Evolutionary conservation across 2,113 vertebrate species (phyloP), one percentile per base, ranked within the genome.

Genomic region (Amphiprion ocellaris): DNA sequence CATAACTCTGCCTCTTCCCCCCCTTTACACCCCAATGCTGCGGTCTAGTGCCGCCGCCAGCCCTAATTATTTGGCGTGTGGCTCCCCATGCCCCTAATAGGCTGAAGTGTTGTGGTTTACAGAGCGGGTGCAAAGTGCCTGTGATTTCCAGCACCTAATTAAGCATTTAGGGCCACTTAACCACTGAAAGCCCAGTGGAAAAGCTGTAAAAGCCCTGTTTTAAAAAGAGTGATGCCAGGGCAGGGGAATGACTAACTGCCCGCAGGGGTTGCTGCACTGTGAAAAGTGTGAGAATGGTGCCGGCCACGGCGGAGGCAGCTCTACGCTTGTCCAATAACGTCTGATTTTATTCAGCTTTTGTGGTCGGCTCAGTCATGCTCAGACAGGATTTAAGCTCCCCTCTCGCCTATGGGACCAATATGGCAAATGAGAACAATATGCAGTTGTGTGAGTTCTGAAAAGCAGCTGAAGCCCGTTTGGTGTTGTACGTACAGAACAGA

Each of bases 81-180:
- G 88, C 92, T 82, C 77, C 70, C 41, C 30, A 67, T 84, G 79
- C 86, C 84, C 84, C 89, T 94, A 94, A 94, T 93, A 89, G 87
- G 82, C 76, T 83, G 62, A 90, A 91, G 86, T 91, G 90, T 90
- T 88, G 90, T 74, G 88, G 89, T 93, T 95, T 93, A 94, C 86
- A 89, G 81, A 89, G 82, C 69, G 79, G 81, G 89, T 93, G 92
- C 86, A 91, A 94, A 94, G 86, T 90, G 90, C 82, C 93, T 90
- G 91, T 93, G 88, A 93, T 91, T 94, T 94, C 93, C 93, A 93
- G 89, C 93, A 94, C 90, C 93, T 87, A 90, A 90, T 94, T 90
- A 93, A 93, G 92, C 86, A 92, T 90, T 93, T 90, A 91, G 81
- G 79, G 87, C 87, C 86, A 89, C 79, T 91, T 91, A 89, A 91